Percentiles rank a stretch among this genome's conserved stretches.
Evolutionary conservation across 2,888 invertebrate genomes (phyloP).

Genomic region (Cecidostiba fungosa): DNA sequence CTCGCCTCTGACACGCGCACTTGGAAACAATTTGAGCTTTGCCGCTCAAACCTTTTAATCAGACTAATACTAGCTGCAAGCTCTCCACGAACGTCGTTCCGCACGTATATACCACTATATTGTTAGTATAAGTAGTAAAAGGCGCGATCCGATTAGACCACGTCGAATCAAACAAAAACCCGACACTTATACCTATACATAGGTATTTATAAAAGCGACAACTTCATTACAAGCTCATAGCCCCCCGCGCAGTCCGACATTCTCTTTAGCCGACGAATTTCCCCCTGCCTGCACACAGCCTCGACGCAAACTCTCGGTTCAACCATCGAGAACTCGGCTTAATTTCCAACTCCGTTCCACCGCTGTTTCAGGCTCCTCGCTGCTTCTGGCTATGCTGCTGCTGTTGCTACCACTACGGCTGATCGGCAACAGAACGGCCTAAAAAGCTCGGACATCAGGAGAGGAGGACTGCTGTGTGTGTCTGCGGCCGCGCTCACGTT

Average conservation of each 20-base stretch:
- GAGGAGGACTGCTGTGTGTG: background rate
- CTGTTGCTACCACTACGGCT: slow-evolving; percentile 24
- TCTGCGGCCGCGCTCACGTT: background rate
- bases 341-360: slow-evolving; percentile 42
- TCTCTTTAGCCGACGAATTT: too few species aligned
- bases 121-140: background rate
- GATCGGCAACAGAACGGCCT: slow-evolving; percentile 20
- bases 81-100: too few species aligned
- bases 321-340: slow-evolving; percentile 12
- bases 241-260: background rate
- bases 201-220: background rate
- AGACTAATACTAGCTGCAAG: too few species aligned
- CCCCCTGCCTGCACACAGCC: background rate
- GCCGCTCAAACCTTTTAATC: background rate
- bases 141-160: background rate
- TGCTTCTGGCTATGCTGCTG: background rate
- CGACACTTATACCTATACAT: background rate
- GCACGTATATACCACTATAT: too few species aligned
- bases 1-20: background rate
- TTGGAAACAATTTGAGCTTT: background rate
- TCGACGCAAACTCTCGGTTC: background rate
- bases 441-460: slow-evolving; percentile 6
- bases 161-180: background rate
- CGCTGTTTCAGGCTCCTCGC: slow-evolving; percentile 35
- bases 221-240: background rate